Evolutionary conservation across 2,113 vertebrate genomes (phyloP), one percentile per base, ranked within the genome.

Genomic region (Chitala chitala): DNA sequence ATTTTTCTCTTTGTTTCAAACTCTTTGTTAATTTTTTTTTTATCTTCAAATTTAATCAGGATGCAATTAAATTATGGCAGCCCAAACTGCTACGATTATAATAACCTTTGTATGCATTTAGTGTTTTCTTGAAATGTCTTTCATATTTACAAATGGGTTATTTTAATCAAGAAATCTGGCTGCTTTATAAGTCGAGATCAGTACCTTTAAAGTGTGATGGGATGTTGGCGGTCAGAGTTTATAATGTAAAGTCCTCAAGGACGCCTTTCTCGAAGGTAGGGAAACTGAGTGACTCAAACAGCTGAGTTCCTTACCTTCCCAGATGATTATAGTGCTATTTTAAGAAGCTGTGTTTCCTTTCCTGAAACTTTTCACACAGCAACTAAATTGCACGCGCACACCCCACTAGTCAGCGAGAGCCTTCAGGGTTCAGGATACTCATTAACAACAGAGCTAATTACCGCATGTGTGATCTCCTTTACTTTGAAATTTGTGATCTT

Each of bases 71-170:
- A 26, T 68, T 17, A 44, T 8, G 12, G 26, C 46, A 42, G 20
- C 42, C n/a, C 40, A 40, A 24, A 26, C 1, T 20, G n/a, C n/a
- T 69, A 26, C 44, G 24, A 53, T 40, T 56, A 55, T 1, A 20
- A 59, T n/a, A 48, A n/a, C n/a, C n/a, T n/a, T 46, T 48, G 46
- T 61, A 59, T 33, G 40, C 26, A 26, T 36, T 51, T 51, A 51
- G n/a, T 6, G 5, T 31, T 48, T 36, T 50, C 3, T 63, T 22
- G 31, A 15, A 36, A 26, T 50, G 26, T 31, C 24, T 40, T 36
- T 48, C 56, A 50, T 20, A 73, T 51, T 50, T 51, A 64, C 42
- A 63, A n/a, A n/a, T n/a, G 29, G 13, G 10, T 73, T 63, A 50
- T 26, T 22, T 73, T 63, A 64, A 44, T 46, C 40, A 48, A 36